Base-by-base conservation (phyloP, 2,888 invertebrate genomes). In the Protophormia terraenovae region DNA sequence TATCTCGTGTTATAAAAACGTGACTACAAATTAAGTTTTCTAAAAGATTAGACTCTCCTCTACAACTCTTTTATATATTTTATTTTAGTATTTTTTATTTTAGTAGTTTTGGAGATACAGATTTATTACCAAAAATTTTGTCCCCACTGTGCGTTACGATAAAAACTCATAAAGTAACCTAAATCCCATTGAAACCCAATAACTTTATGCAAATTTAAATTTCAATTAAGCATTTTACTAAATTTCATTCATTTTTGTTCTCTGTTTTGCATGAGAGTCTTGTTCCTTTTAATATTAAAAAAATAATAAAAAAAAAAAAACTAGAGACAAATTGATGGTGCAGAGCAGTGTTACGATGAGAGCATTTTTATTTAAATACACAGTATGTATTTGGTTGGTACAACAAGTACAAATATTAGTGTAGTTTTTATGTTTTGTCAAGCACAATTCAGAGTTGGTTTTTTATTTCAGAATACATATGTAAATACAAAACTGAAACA, bases 131-230 rank as follows among this genome's bases (percentile, higher is more conserved):
- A n/a, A n/a, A n/a, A n/a, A n/a, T n/a, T n/a, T n/a, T n/a, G n/a
- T n/a, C n/a, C n/a, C n/a, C 41, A 41, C 41, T 41, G 47, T 24
- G 1, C 16, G 8, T 38, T 58, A 38, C 24, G 16, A 35, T 50
- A 53, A 22, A 45, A 58, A 77, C 47, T 77, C 38, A 41, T 60
- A 62, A 73, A 66, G 55, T 72, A 78, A 78, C 41, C 58, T 32
- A 78, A 72, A 67, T 73, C 77, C 53, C 67, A 62, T 45, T 73
- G 73, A 62, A 83, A 75, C 41, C 27, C 67, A 79, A 83, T 75
- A 73, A 83, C 62, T 75, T 83, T 79, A 83, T 79, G 78, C 67
- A 83, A 78, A 83, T 83, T 83, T 41, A 55, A 75, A 78, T 83
- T 83, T 78, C 73, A 78, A 83, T 83, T 75, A 83, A 79, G 55